These are phyloP conservation scores for Apamea sordens DNA, from an alignment of 2,888 invertebrate genomes.

Conservation along the genomic window DNA sequence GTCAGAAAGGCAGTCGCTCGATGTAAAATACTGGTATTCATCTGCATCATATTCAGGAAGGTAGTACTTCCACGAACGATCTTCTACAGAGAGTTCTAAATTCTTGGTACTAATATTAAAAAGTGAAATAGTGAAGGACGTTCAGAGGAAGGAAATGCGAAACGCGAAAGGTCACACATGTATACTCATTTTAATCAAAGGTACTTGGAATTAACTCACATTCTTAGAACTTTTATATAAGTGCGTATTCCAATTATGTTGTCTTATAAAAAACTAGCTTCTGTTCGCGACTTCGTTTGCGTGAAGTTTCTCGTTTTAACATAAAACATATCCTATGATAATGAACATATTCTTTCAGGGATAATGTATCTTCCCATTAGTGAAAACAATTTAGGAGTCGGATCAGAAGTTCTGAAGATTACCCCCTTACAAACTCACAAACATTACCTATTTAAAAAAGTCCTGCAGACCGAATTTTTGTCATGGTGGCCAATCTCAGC, in stretches of 20 bases:
- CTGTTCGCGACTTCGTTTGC: neutral
- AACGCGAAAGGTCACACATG: conserved; percentile 1
- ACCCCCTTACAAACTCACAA: neutral
- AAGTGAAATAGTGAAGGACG: neutral
- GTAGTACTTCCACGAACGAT: neutral
- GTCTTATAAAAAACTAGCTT: neutral
- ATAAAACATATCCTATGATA: neutral
- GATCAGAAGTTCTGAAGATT: neutral
- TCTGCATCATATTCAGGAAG: neutral
- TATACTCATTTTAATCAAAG: neutral
- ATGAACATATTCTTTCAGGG: too few relatives aligned
- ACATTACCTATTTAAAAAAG: neutral
- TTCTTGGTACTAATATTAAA: neutral
- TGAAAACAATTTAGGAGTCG: neutral
- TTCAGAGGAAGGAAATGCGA: neutral
- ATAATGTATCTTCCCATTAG: neutral
- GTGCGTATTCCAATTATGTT: neutral
- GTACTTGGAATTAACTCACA: neutral
- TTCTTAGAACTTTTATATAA: neutral
- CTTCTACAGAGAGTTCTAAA: neutral
- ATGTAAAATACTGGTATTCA: neutral
- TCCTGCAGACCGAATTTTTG: neutral
- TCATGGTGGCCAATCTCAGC: neutral
- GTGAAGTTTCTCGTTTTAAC: neutral
- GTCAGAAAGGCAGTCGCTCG: neutral